Percentiles rank a stretch among this genome's conserved stretches.
phyloP scores from a whole-genome alignment of 2,797 vertebrate genomes.

The Dendrocincla fuliginosa region DNA sequence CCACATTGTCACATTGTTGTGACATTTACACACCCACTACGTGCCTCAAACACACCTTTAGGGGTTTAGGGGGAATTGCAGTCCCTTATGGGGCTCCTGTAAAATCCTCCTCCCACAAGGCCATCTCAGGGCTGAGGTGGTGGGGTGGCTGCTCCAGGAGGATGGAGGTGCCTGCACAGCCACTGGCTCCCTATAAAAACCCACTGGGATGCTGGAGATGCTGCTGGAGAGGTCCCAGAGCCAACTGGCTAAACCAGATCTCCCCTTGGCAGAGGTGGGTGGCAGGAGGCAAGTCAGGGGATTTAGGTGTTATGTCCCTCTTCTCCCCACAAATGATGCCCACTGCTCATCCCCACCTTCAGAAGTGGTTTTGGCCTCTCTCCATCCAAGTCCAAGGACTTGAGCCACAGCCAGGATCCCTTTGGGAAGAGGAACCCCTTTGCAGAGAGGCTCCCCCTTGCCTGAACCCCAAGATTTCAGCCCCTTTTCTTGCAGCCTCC shows the following conservation, averaged over 20 bases:
- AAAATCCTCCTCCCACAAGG: background rate
- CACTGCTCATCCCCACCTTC: background rate
- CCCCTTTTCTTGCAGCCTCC: background rate
- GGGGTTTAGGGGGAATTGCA: background rate
- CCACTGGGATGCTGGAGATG: background rate
- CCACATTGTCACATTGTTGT: background rate
- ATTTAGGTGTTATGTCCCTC: background rate
- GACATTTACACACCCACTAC: background rate
- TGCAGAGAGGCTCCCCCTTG: background rate
- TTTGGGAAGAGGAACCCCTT: background rate
- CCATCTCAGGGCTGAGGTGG: background rate
- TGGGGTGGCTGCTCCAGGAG: background rate
- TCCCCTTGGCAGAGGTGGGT: too few species aligned
- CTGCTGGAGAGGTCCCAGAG: background rate
- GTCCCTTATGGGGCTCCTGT: background rate
- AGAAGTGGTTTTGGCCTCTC: background rate
- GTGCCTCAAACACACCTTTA: background rate
- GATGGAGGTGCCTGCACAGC: background rate
- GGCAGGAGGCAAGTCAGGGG: background rate
- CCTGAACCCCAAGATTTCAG: background rate
- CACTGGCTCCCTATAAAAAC: background rate
- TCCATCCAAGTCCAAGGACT: background rate
- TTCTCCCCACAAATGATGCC: background rate
- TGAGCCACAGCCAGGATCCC: background rate
- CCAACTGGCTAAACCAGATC: background rate